Evolutionary conservation across 2,113 vertebrate species (phyloP), one percentile per base, ranked within the genome.

Genomic region (Chionodraco myersi): DNA sequence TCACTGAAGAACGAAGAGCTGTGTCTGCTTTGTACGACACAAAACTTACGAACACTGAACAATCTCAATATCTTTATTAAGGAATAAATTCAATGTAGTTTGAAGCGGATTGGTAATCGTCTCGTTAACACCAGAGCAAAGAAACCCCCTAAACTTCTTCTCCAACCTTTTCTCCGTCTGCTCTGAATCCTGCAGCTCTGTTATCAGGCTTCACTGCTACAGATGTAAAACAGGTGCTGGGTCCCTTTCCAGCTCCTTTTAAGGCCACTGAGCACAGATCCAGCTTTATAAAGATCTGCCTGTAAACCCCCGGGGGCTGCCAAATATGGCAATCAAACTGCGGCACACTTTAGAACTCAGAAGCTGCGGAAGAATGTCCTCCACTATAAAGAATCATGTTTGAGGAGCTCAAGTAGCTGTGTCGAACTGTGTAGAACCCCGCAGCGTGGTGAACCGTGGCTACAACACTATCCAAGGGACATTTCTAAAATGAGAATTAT

Each of bases 201-300:
- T 89, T 92, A 94, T 93, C 93, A 84, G 89, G 18, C 87, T 63
- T 73, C 80, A 68, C 73, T 83, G 81, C 85, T 72, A 51, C 83
- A 90, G 91, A 94, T 92, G 89, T 90, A 86, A 93, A 94, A 90
- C 94, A 95, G 94, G 94, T 95, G 93, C 92, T 69, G 84, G 74
- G 63, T 90, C 84, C 80, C 75, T 75, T 75, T 83, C 74, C 73
- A 91, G 89, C 84, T 93, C 95, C 94, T 94, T 95, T 93, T 95
- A 95, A 93, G 94, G 94, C 77, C 90, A 92, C 88, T 86, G 90
- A 80, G 89, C 72, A 86, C 86, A 86, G 88, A 94, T 92, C 86
- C 78, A 73, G 79, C 87, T 93, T 93, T 93, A 94, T 94, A 93
- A 93, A 94, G 92, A 94, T 88, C 89, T 81, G 92, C 72, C 89